phyloP scores from a whole-genome alignment of 2,797 vertebrate species.

The Ctenopoma multispine region DNA sequence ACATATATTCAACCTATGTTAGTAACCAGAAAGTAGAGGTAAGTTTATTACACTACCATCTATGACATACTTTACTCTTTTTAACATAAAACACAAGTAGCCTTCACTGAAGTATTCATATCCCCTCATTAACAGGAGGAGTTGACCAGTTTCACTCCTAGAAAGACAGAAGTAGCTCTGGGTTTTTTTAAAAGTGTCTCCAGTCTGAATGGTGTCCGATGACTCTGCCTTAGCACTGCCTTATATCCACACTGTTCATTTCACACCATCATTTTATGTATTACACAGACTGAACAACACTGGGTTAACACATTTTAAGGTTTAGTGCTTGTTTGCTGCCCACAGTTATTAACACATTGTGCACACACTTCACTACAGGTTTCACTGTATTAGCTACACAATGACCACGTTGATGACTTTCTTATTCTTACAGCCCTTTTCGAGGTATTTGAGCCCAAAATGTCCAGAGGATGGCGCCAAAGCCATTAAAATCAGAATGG shows the following conservation, averaged over 20 bases:
- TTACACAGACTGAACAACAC: not conserved
- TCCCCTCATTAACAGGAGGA: conserved; percentile 32
- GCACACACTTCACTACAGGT: not conserved
- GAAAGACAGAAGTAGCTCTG: conserved; percentile 44
- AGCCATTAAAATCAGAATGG: not conserved
- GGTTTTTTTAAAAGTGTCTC: not conserved
- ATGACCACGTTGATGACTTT: not conserved
- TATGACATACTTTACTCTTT: conserved; percentile 28
- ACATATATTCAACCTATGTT: conserved; percentile 8
- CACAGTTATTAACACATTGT: not conserved
- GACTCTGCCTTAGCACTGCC: not conserved
- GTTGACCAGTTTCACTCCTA: conserved; percentile 47
- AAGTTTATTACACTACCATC: conserved; percentile 27
- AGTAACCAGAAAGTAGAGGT: conserved; percentile 30
- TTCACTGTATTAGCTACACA: not conserved
- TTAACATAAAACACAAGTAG: conserved; percentile 67
- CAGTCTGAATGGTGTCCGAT: not conserved
- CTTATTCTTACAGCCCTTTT: not conserved
- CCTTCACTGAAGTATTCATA: conserved; percentile 67
- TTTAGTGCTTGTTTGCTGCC: not conserved
- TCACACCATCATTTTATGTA: not conserved
- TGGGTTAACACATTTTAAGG: no score
- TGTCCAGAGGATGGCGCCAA: not conserved
- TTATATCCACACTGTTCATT: not conserved
- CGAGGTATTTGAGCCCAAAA: not conserved